Base-by-base conservation (phyloP, 2,113 vertebrate species). In the Lophius piscatorius region DNA sequence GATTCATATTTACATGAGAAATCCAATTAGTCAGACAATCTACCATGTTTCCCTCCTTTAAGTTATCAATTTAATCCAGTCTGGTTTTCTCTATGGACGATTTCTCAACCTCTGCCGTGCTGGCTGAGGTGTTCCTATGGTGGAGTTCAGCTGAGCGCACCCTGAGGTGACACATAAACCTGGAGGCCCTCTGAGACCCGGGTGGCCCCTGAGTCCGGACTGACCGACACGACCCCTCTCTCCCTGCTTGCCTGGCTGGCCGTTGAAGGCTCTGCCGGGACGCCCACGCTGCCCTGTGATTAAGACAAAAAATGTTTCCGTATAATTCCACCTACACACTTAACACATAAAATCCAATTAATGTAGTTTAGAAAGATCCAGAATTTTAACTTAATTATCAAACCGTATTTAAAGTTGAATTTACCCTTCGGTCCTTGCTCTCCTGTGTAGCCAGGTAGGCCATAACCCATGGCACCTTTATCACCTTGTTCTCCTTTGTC, bases 241-340 rank as follows among this genome's bases (percentile, higher is more conserved):
- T 9, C 92, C 93, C 47, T 76, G 85, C 22, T 74, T 80, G 40
- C 92, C 92, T 21, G 92, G 89, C 52, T 85, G 84, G 3, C 93
- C 92, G 11, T 92, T 83, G 38, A 91, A 91, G 4, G 61, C 85
- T 68, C 81, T 84, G 35, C 91, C 92, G 22, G 61, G 41, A 55
- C 81, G 86, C 49, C 93, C 93, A 47, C 76, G 85, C 58, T 91
- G 86, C 81, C 92, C 92, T 94, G 73, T 40, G 31, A 66, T 26
- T 3, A 20, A 71, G 12, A 17, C 29, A 55, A 44, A 74, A 58
- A 62, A 24, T 52, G 54, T 54, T n/a, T 56, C 10, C 20, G n/a
- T n/a, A n/a, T n/a, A n/a, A n/a, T n/a, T n/a, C n/a, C n/a, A n/a
- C n/a, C n/a, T n/a, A n/a, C n/a, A n/a, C n/a, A n/a, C n/a, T n/a